Base-by-base conservation (phyloP, 2,113 vertebrate genomes). In the Xiphophorus hellerii region DNA sequence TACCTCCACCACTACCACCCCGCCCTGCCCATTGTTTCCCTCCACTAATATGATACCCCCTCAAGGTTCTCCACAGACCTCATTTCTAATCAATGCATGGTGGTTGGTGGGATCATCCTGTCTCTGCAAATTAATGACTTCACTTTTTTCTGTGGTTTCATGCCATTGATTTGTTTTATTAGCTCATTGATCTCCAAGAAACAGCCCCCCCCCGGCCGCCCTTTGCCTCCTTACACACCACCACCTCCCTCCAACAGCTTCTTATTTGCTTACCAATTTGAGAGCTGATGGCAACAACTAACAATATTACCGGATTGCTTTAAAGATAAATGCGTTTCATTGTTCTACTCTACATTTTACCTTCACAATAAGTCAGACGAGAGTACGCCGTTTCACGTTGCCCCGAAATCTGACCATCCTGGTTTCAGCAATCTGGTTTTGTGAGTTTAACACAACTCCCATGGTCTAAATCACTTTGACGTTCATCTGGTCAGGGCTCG, bases 121-220 rank as follows among this genome's bases (percentile, higher is more conserved):
- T 93, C 93, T 93, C 88, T 89, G 92, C 90, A 94, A 94, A 94
- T 94, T 91, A 94, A 93, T 94, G 92, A 93, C 93, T 92, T 94
- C 92, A 94, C 89, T 93, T 94, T 94, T 93, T 93, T 91, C 89
- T 88, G 90, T 89, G 89, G 91, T 94, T 94, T 93, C 91, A 89
- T 92, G 89, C 81, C 77, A 93, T 94, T 81, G 92, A 94, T 94
- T 92, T 93, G 91, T 94, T 94, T 93, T 92, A 93, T 94, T 94
- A 92, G 91, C 89, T 85, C 86, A 94, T 93, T 93, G 93, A 94
- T 94, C 92, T 87, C 82, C 71, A 85, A 78, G 84, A 85, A 71
- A 51, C 44, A 73, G 22, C 71, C 65, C 67, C 29, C 31, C n/a
- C 0, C 73, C 67, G 28, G 28, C 28, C 28, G 1, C 12, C 12